Evolutionary conservation across 1,140 invertebrate genomes (phyloP), one percentile per base, ranked within the genome.

Genomic region (Drosophila santomea): DNA sequence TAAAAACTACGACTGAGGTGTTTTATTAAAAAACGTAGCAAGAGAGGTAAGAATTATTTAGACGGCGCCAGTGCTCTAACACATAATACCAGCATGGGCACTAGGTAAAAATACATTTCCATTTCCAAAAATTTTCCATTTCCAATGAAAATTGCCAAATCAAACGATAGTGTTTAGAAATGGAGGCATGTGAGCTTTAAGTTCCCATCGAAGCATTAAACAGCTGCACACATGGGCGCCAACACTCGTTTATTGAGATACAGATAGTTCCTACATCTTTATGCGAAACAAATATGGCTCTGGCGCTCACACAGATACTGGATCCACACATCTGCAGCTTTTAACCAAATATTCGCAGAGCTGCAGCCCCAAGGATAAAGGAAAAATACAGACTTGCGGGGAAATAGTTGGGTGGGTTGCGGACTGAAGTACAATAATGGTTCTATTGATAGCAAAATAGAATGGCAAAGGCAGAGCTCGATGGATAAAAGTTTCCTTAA

Each of bases 291-390:
- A 82, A 82, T 82, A 82, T 78, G 55, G 74, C 80, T 14, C 28
- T 57, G 47, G 45, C 69, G 54, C 23, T 60, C 32, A 78, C 55
- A 59, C 54, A 44, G 17, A 51, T 28, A 55, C 47, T 15, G 38
- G 39, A 5, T 28, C 28, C 51, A 14, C 62, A 23, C 35, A 32
- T 35, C 52, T 20, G 43, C 60, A 66, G 61, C 58, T 80, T 73
- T 71, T 80, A 80, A 71, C 74, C 82, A 86, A 81, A 85, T 69
- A 80, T 85, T 69, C 74, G 14, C 28, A 47, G 62, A 54, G 61
- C 50, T 66, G 47, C 48, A 36, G 36, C 32, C 36, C 23, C 62
- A 36, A 35, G 56, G 41, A 61, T 80, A 84, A 66, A 78, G 50
- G 69, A 69, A 63, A 43, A 60, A n/a, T 43, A 20, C 60, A 15